phyloP scores from a whole-genome alignment of 1,140 invertebrate species.

The Diorhabda sublineata region DNA sequence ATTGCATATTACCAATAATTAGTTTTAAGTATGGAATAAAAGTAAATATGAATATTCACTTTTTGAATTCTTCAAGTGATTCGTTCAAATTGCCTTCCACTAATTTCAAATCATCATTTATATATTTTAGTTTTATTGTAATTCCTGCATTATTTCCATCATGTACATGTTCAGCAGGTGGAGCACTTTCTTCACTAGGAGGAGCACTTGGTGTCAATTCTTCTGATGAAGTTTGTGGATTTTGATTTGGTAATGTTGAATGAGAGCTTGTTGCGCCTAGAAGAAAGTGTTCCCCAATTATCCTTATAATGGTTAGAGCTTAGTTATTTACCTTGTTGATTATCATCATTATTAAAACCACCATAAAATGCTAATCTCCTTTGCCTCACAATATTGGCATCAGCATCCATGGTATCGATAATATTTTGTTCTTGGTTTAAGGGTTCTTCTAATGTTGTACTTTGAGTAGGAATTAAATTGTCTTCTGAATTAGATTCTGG shows the following conservation, averaged over 20 bases:
- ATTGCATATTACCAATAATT: too few relatives aligned
- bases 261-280: neutral
- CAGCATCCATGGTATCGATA: slow-evolving; percentile 54
- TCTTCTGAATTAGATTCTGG: neutral
- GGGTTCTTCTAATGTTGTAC: neutral
- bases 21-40: too few relatives aligned
- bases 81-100: slow-evolving; percentile 73
- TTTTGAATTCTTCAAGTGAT: slow-evolving; percentile 81
- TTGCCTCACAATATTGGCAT: slow-evolving; percentile 32
- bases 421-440: slow-evolving; percentile 49
- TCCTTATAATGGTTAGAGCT: too few relatives aligned
- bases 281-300: neutral
- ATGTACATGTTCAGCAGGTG: neutral
- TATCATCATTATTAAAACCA: neutral
- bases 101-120: slow-evolving; percentile 79
- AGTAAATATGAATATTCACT: slow-evolving; percentile 50
- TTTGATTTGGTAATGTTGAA: neutral
- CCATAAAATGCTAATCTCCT: slow-evolving; percentile 41
- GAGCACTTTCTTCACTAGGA: slow-evolving; percentile 5
- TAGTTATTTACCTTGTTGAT: neutral
- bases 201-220: neutral
- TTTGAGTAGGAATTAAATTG: neutral
- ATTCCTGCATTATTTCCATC: slow-evolving; percentile 53
- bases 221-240: slow-evolving; percentile 1
- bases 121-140: slow-evolving; percentile 76